Percentiles rank a stretch among this genome's conserved stretches.
phyloP scores from a whole-genome alignment of 2,888 invertebrate genomes.

The Zygothrica quintamaculata region DNA sequence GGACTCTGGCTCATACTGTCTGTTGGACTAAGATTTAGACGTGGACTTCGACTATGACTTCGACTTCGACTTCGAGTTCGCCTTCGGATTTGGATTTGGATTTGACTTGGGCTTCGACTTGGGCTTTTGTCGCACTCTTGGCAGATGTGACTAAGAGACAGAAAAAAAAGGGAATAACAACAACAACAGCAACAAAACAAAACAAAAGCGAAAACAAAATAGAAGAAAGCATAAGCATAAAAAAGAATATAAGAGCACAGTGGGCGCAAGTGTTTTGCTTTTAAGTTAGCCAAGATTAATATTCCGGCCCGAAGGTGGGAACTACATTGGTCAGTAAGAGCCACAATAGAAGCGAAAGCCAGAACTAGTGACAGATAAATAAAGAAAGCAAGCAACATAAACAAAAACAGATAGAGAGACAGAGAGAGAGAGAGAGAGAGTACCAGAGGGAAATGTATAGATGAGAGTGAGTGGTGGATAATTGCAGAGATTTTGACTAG shows the following conservation, averaged over 20 bases:
- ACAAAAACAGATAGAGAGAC: slow-evolving; percentile 12
- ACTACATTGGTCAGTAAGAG: slow-evolving; percentile 33
- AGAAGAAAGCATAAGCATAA: too few species aligned
- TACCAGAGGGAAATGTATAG: background rate
- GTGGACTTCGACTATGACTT: background rate
- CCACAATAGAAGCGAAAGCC: slow-evolving; percentile 11
- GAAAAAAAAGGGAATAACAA: slow-evolving; percentile 16
- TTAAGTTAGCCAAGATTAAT: slow-evolving; percentile 60
- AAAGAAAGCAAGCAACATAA: slow-evolving; percentile 9
- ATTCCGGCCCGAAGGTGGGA: slow-evolving; percentile 25
- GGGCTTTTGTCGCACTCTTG: slow-evolving; percentile 56
- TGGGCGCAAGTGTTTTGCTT: slow-evolving; percentile 68
- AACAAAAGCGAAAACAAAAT: slow-evolving; percentile 13
- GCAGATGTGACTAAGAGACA: slow-evolving; percentile 68
- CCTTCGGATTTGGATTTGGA: background rate
- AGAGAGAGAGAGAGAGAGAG: background rate
- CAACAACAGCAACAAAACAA: slow-evolving; percentile 10
- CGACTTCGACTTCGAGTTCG: slow-evolving; percentile 2
- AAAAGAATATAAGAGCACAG: slow-evolving; percentile 40
- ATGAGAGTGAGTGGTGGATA: slow-evolving; percentile 1
- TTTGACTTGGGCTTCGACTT: slow-evolving; percentile 46
- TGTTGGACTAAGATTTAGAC: slow-evolving; percentile 9
- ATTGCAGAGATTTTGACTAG: slow-evolving; percentile 4
- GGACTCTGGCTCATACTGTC: slow-evolving; percentile 7
- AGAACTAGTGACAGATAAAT: background rate